Base-by-base conservation (phyloP, 1,140 invertebrate genomes). In the Philopotamus ludificatus region DNA sequence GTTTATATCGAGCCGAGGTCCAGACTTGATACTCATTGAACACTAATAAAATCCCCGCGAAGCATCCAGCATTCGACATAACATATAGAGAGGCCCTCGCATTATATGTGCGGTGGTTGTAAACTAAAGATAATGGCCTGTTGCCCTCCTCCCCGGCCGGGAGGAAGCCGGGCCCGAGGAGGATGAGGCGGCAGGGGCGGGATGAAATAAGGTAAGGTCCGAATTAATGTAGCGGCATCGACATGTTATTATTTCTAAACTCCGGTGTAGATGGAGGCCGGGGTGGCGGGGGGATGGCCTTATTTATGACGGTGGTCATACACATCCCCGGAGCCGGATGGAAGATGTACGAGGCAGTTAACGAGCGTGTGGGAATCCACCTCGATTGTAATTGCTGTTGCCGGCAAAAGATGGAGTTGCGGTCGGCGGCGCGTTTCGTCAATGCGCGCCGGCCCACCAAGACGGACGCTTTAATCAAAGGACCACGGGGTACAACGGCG, bases 361-460 rank as follows among this genome's bases (percentile, higher is more conserved):
- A 80, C 79, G 79, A 79, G 75, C 75, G 74, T 76, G 76, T 76
- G 76, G 73, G 76, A 79, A 79, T 77, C 75, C 72, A 78, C 77
- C 75, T 78, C 78, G 78, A 79, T 78, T 79, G 77, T 79, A 80
- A 80, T 80, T 79, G 77, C 75, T 74, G 78, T 79, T 78, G 63
- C 53, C 42, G n/a, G 42, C 74, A 75, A 65, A 76, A 79, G 79
- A 79, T 79, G 74, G 74, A 74, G 74, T 74, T 74, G 72, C 76
- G 74, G 76, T 77, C 75, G 76, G 77, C 77, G 75, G 72, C 70
- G 72, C 73, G 73, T 69, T 69, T 69, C 67, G 67, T 69, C 67
- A 69, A 69, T 69, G 63, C 58, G n/a, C n/a, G n/a, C n/a, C n/a
- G n/a, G n/a, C n/a, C n/a, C n/a, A n/a, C n/a, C n/a, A n/a, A n/a